Conservation (phyloP, 92 coral and sea anemone species). For the Phenganax marumi region DNA sequence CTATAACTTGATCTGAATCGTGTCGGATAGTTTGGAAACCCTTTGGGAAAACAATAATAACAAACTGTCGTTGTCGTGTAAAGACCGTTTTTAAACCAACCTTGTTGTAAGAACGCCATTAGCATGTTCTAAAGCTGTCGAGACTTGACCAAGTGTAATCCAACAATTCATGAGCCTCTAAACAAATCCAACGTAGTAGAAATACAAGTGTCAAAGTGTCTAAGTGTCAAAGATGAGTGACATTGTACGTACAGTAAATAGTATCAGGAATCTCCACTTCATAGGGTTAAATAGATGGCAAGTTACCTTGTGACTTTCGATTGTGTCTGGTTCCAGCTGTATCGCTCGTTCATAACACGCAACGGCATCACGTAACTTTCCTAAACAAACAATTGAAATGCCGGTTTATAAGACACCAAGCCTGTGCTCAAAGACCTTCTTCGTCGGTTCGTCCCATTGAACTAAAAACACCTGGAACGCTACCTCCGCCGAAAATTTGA, state of each 20-base stretch:
- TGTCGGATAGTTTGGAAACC: no score
- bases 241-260: no score
- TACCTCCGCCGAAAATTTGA: no score
- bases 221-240: background rate
- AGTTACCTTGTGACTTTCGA: constrained; percentile 81
- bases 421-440: background rate
- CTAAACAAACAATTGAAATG: constrained; percentile 30
- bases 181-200: background rate
- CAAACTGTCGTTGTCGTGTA: background rate
- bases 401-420: background rate
- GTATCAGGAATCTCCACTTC: no score
- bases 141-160: constrained; percentile 91
- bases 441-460: no score
- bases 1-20: no score
- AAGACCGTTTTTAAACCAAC: constrained; percentile 44
- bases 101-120: constrained; percentile 81
- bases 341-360: constrained; percentile 98
- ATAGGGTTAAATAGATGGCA: background rate
- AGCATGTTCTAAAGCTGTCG: constrained; percentile 81
- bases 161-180: constrained; percentile 81
- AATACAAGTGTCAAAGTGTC: background rate
- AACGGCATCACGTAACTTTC: constrained; percentile 89
- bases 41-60: no score
- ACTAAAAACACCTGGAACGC: no score
- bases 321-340: constrained; percentile 82